A percentile compares a stretch with the other conserved stretches of the same genome.
These are phyloP conservation scores for Nothoprocta pentlandii DNA, from an alignment of 2,113 vertebrate species.

Conservation along the genomic window DNA sequence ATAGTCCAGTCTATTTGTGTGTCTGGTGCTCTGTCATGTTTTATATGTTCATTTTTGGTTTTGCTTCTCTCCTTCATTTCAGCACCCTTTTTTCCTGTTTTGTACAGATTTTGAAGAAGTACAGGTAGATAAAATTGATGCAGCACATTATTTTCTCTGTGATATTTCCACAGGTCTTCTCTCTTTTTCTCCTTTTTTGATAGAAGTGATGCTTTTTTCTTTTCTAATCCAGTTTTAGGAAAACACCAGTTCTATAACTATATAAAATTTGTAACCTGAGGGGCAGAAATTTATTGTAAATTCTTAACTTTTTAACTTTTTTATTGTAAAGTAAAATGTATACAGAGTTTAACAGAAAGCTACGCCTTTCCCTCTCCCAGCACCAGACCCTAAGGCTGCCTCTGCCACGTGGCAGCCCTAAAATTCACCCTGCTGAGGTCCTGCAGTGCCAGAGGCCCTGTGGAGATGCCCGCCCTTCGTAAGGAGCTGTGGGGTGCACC, in stretches of 20 bases:
- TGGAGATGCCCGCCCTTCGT: not conserved
- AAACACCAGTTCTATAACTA: slow-evolving; percentile 53
- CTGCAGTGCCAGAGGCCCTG: fast-evolving
- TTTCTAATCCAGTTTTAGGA: slow-evolving; percentile 32
- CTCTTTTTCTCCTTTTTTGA: not conserved
- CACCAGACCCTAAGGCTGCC: slow-evolving; percentile 12
- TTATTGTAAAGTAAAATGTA: slow-evolving; percentile 73
- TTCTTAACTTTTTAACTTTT: slow-evolving; percentile 72
- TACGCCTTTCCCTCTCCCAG: slow-evolving; percentile 49
- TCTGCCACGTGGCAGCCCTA: not conserved
- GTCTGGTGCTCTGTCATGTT: slow-evolving; percentile 46
- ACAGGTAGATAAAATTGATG: slow-evolving; percentile 18
- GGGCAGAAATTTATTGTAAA: slow-evolving; percentile 66
- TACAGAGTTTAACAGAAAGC: slow-evolving; percentile 70
- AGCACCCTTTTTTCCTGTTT: not conserved
- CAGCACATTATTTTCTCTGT: slow-evolving; percentile 31
- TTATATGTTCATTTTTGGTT: not conserved
- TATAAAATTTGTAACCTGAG: slow-evolving; percentile 62
- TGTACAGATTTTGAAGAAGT: slow-evolving; percentile 54
- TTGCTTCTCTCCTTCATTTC: not conserved
- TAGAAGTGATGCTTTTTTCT: not conserved
- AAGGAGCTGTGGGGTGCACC: not conserved
- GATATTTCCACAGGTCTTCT: not conserved
- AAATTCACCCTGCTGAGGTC: not conserved
- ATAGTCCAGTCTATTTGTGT: not conserved